A percentile compares a stretch with the other conserved stretches of the same genome.
phyloP scores from a whole-genome alignment of 2,113 vertebrate genomes.

The Vidua macroura region DNA sequence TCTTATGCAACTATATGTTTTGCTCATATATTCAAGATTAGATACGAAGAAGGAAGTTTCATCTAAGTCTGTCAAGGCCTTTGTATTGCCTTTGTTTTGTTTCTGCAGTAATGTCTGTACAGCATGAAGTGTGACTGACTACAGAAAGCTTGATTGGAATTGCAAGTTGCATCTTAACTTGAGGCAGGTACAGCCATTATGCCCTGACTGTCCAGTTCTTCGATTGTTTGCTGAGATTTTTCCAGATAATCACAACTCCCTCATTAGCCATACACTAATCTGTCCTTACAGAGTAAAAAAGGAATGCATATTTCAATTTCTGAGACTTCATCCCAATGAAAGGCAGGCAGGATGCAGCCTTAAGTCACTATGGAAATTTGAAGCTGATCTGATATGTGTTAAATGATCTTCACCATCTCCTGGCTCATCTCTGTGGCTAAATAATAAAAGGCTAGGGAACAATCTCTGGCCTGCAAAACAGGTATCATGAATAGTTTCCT shows the following conservation, averaged over 20 bases:
- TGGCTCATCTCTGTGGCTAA: not conserved
- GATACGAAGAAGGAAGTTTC: not conserved
- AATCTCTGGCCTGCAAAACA: not conserved
- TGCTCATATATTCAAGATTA: not conserved
- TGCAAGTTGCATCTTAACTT: not conserved
- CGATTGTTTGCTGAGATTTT: rapidly evolving
- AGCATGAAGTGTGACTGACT: not conserved
- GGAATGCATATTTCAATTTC: not conserved
- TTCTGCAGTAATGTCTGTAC: not conserved
- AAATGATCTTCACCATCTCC: not conserved
- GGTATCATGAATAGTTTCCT: not conserved
- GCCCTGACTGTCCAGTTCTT: not conserved
- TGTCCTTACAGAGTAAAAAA: not conserved
- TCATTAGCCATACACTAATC: not conserved
- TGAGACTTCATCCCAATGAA: not conserved
- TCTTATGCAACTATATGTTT: rapidly evolving
- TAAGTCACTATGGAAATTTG: not conserved
- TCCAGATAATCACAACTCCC: not conserved
- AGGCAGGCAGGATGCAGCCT: not conserved
- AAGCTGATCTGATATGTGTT: not conserved
- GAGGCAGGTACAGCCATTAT: not conserved
- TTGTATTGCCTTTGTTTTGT: not conserved
- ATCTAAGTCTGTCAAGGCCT: not conserved
- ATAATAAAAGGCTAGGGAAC: not conserved
- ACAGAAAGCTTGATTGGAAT: not conserved